Base-by-base conservation (phyloP, 2,797 vertebrate genomes). In the Macroramphosus scolopax region DNA sequence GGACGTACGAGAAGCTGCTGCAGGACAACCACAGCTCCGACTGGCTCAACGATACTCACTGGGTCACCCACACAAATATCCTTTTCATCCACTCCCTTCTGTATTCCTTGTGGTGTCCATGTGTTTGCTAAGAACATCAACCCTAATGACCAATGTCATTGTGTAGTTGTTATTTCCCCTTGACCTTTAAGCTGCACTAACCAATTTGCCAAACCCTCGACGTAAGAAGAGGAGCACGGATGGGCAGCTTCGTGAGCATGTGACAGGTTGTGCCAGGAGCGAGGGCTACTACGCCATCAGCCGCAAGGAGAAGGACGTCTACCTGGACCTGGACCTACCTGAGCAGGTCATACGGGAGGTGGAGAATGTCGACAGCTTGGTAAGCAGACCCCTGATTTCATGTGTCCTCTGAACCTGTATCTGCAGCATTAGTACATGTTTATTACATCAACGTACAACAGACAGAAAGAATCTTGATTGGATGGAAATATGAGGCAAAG, bases 1-100 rank as follows among this genome's bases (percentile, higher is more conserved):
- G 84, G 51, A 96, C 89, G 0, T 96, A 96, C 0, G 92, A 95
- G 80, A 92, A 90, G 67, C 87, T 95, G 44, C 78, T 95, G 0
- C 93, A 94, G 68, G 90, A 94, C 17, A 89, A 94, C 47, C 92
- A 91, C 46, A 90, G 89, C 67, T 91, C 92, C 0, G 92, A 95
- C 80, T 96, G 94, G 94, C 92, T 97, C 32, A 97, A 96, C 0
- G 94, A 97, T 75, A 97, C 94, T n/a, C 93, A 97, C 84, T 97
- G 94, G 94, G 94, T 97, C 66, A 89, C 73, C 44, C 94, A 97
- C 70, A 93, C 93, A 0, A 87, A 96, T 97, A 97, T 96, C 94
- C 94, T 94, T 83, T 24, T 32, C 28, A 38, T 0, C 38, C 1
- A 33, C 11, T 12, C 1, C 8, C 13, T 4, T 34, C 14, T 30